Evolutionary conservation across 2,797 vertebrate species (phyloP).

Genomic region (Psittacula derbiana): DNA sequence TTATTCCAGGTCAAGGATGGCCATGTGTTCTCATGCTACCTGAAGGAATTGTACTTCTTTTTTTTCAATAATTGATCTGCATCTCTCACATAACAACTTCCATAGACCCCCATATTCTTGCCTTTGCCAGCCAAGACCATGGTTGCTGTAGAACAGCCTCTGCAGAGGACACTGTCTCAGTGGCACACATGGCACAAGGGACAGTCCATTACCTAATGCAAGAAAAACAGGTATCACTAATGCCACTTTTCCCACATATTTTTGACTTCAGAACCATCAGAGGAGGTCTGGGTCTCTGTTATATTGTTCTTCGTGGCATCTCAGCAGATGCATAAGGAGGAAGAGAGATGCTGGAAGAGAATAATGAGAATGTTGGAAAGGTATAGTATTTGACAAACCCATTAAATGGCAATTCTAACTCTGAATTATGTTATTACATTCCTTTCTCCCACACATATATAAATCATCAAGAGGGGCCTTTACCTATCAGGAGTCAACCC

Average conservation of each 20-base stretch:
- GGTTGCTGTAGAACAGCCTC: background rate
- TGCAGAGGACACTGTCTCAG: background rate
- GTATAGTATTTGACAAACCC: background rate
- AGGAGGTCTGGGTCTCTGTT: background rate
- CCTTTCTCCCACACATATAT: background rate
- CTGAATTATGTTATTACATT: background rate
- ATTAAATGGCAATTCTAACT: background rate
- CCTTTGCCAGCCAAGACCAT: background rate
- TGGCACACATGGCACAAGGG: background rate
- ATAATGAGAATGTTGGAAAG: background rate
- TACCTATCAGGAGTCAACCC: background rate
- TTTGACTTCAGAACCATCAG: background rate
- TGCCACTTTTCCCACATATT: background rate
- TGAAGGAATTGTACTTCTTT: background rate
- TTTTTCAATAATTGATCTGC: background rate
- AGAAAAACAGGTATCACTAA: background rate
- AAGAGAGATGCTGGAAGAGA: background rate
- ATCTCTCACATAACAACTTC: background rate
- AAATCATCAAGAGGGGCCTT: background rate
- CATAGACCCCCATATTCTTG: background rate
- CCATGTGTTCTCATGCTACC: background rate
- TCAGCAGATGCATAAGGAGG: background rate
- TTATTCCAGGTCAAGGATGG: background rate
- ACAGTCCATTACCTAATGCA: background rate
- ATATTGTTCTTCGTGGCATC: background rate